phyloP scores from a whole-genome alignment of 2,797 vertebrate genomes.

The Acanthurus leucopareius region DNA sequence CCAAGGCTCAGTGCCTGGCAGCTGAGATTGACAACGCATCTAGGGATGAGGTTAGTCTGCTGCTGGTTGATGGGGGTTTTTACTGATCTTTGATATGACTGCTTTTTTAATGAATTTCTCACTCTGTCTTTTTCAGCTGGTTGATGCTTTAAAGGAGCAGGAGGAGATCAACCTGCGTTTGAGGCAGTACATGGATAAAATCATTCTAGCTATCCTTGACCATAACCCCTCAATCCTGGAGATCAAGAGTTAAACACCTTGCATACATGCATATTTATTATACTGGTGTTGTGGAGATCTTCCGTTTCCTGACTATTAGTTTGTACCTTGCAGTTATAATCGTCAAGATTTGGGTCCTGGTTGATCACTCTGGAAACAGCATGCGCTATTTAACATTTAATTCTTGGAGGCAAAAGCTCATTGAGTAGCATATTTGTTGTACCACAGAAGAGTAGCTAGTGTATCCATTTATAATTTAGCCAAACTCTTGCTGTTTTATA shows the following conservation, averaged over 20 bases:
- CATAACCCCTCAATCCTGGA: constrained; percentile 98
- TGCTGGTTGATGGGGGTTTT: neutral
- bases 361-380: neutral
- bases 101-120: neutral
- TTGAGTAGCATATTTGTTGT: too few species aligned
- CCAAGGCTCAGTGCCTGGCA: constrained; percentile 97
- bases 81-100: neutral
- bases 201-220: constrained; percentile 96
- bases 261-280: neutral
- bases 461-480: neutral
- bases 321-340: constrained; percentile 21
- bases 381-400: neutral
- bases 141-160: constrained; percentile 96
- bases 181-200: constrained; percentile 99
- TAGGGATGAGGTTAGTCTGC: constrained; percentile 92
- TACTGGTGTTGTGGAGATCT: constrained; percentile 24
- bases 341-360: constrained; percentile 8
- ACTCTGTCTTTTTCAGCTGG: constrained; percentile 85
- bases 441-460: neutral
- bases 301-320: neutral
- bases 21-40: constrained; percentile 98
- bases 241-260: constrained; percentile 90
- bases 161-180: constrained; percentile 97
- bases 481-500: neutral
- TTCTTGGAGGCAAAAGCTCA: neutral